Conservation (phyloP, 1,140 invertebrate genomes). For the Scaptomyza hsui region DNA sequence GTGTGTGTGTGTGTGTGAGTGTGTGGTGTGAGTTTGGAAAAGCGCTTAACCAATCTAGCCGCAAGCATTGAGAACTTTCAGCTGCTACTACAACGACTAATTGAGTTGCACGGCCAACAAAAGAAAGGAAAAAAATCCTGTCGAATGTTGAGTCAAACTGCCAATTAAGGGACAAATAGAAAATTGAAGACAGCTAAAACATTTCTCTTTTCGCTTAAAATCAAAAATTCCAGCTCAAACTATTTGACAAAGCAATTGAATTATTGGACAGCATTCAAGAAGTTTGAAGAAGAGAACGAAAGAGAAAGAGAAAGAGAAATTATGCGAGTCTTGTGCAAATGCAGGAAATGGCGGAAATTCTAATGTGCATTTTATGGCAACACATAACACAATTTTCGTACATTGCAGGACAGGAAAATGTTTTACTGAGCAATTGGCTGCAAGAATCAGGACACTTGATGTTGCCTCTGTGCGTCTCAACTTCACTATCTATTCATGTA, state of each 20-base stretch:
- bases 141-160: constrained; percentile 13
- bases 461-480: constrained; percentile 1
- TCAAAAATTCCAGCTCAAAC: constrained; percentile 9
- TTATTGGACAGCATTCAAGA: constrained; percentile 19
- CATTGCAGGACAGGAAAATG: constrained; percentile 49
- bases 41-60: constrained; percentile 50
- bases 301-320: not conserved
- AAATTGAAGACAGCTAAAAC: not conserved
- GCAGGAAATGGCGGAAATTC: constrained; percentile 58
- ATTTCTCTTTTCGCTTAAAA: not conserved
- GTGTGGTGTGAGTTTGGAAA: constrained; percentile 2
- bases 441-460: constrained; percentile 35
- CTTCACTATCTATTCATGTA: constrained; percentile 33
- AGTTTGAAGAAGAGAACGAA: constrained; percentile 11
- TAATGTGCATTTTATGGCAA: constrained; percentile 78
- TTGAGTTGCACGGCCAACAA: constrained; percentile 47
- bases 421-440: constrained; percentile 19
- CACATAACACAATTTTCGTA: constrained; percentile 65
- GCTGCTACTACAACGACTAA: constrained; percentile 52
- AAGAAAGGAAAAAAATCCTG: constrained; percentile 21
- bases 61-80: constrained; percentile 34
- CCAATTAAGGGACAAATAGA: constrained; percentile 45
- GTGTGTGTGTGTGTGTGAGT: too few species aligned
- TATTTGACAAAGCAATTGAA: constrained; percentile 20
- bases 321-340: constrained; percentile 18